Percentiles rank a stretch among this genome's conserved stretches.
Conservation (phyloP, 2,888 invertebrate genomes). For the Erebia epiphron region DNA sequence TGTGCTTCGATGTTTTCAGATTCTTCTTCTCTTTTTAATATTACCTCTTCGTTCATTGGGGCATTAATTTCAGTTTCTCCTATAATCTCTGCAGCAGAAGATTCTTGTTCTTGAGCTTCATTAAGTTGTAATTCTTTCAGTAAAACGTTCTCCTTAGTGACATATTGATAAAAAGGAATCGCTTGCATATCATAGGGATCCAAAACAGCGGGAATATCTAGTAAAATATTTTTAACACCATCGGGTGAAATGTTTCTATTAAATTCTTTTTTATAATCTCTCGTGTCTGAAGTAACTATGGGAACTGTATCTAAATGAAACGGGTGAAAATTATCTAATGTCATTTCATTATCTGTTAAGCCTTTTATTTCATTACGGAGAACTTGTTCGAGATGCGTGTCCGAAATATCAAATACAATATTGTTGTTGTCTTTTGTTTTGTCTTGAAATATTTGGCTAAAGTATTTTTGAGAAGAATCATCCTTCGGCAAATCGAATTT, state of each 20-base stretch:
- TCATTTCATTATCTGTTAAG: neutral
- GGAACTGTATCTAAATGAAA: conserved; percentile 30
- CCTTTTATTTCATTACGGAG: neutral
- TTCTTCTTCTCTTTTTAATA: conserved; percentile 17
- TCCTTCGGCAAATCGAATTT: conserved; percentile 11
- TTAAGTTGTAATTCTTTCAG: conserved; percentile 26
- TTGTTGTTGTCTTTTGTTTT: conserved; percentile 13
- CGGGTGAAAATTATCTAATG: conserved; percentile 24
- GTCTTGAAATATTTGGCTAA: conserved; percentile 23
- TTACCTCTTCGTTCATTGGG: conserved; percentile 23
- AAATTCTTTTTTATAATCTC: conserved; percentile 25
- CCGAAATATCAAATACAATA: conserved; percentile 14
- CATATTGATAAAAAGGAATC: conserved; percentile 34
- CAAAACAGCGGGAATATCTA: conserved; percentile 26
- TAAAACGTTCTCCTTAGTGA: conserved; percentile 29
- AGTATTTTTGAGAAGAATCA: conserved; percentile 25
- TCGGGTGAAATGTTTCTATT: conserved; percentile 15
- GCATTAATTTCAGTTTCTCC: conserved; percentile 18
- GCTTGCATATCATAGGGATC: conserved; percentile 33
- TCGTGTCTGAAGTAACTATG: conserved; percentile 22
- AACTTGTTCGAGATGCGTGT: conserved; percentile 6
- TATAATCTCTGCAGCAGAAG: conserved; percentile 1
- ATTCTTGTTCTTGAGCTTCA: neutral
- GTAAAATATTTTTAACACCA: conserved; percentile 13
- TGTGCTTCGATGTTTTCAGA: neutral